These are phyloP conservation scores for Anthoscopus minutus DNA, from an alignment of 2,113 vertebrate genomes.

Conservation along the genomic window DNA sequence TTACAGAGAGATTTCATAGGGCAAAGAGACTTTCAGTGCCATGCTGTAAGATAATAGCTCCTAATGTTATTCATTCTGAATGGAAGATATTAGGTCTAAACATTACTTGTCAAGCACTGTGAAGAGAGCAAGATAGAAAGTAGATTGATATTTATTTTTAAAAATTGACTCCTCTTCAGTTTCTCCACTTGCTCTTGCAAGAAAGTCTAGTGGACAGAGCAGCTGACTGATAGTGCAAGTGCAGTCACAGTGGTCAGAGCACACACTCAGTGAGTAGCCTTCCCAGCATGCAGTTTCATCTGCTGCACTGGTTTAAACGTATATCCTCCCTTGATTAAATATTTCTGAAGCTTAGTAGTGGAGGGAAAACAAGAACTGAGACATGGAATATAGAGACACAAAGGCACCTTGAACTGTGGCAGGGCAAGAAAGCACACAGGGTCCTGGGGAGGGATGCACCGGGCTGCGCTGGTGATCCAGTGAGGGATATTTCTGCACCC, in stretches of 20 bases:
- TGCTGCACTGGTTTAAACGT: background rate
- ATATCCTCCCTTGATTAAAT: slow-evolving; percentile 6
- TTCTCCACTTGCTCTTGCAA: background rate
- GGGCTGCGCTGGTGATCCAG: background rate
- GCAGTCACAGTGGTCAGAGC: accelerated
- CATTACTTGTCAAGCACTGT: background rate
- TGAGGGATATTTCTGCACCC: background rate
- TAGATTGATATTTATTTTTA: background rate
- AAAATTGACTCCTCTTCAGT: background rate
- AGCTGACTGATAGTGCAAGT: background rate
- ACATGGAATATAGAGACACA: background rate
- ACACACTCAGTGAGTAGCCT: background rate
- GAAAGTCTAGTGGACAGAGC: background rate
- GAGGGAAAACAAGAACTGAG: background rate
- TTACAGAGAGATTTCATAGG: background rate
- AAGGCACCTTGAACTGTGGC: background rate
- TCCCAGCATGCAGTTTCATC: background rate
- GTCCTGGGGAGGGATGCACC: background rate
- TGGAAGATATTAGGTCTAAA: background rate
- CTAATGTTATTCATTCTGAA: background rate
- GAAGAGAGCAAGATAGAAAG: background rate
- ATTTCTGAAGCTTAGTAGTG: background rate
- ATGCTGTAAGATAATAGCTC: background rate
- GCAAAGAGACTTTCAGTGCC: background rate
- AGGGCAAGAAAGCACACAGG: background rate